A percentile compares a stretch with the other conserved stretches of the same genome.
Conservation (phyloP, 2,113 vertebrate species). For the Natator depressus region DNA sequence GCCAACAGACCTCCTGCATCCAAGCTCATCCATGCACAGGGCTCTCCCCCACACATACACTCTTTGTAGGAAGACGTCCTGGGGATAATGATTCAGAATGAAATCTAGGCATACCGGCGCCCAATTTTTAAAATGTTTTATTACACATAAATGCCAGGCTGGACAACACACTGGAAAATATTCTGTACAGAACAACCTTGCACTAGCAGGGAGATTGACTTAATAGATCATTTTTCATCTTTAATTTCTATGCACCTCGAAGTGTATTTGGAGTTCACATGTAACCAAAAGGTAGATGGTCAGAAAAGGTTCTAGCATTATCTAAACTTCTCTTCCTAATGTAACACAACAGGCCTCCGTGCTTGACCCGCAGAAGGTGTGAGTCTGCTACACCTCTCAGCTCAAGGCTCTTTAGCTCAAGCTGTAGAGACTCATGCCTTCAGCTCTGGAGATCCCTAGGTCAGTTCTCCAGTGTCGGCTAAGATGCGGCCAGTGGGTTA, state of each 20-base stretch:
- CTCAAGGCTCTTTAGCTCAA: not conserved
- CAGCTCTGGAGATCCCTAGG: fast-evolving
- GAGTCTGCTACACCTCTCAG: fast-evolving
- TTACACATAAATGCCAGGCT: not conserved
- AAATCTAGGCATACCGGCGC: not conserved
- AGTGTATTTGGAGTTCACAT: not conserved
- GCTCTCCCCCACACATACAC: fast-evolving
- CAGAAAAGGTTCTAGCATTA: not conserved
- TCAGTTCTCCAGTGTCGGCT: fast-evolving
- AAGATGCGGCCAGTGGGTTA: fast-evolving
- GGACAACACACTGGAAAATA: not conserved
- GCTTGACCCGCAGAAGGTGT: fast-evolving
- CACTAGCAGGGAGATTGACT: not conserved
- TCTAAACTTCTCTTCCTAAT: not conserved
- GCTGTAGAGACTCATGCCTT: fast-evolving
- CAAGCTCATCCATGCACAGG: fast-evolving
- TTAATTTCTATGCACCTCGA: not conserved
- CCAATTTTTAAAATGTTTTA: not conserved
- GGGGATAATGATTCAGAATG: fast-evolving
- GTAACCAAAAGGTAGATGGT: not conserved
- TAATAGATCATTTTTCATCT: not conserved
- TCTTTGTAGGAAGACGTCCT: fast-evolving
- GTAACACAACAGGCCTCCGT: not conserved
- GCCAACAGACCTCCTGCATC: fast-evolving
- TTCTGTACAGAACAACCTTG: not conserved